phyloP scores from a whole-genome alignment of 2,888 invertebrate species.

The Lutraria lutraria region DNA sequence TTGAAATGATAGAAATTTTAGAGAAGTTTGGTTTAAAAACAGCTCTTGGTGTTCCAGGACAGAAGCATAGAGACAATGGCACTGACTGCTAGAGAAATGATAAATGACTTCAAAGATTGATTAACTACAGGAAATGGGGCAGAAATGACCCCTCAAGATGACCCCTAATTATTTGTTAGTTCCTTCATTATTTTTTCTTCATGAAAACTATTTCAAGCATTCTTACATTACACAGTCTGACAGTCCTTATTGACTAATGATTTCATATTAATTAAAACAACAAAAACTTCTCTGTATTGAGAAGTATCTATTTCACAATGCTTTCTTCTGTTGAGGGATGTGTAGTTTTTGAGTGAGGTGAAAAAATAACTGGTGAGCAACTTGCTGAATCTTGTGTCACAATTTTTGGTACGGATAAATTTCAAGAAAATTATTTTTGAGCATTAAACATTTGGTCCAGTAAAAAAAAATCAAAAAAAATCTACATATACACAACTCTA shows the following conservation, averaged over 20 bases:
- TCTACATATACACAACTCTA: no score
- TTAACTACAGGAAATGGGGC: neutral
- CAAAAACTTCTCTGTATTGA: neutral
- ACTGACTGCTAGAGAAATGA: neutral
- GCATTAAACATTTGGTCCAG: no score
- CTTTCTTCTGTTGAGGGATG: no score
- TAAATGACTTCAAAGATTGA: neutral
- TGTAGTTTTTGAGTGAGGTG: no score
- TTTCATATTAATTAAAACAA: neutral
- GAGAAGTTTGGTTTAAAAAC: no score
- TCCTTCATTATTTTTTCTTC: neutral
- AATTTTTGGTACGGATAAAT: no score
- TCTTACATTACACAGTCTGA: neutral
- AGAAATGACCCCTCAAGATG: neutral
- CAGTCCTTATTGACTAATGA: neutral
- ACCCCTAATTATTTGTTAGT: constrained; percentile 8
- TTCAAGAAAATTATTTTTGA: no score
- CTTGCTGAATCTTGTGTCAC: no score
- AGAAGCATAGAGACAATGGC: neutral
- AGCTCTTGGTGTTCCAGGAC: no score
- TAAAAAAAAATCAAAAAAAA: no score
- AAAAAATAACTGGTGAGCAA: no score
- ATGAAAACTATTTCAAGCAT: neutral
- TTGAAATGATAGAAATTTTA: neutral
- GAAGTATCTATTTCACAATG: neutral